These are phyloP conservation scores for Portevinia maculata DNA, from an alignment of 2,888 invertebrate genomes.

Conservation along the genomic window DNA sequence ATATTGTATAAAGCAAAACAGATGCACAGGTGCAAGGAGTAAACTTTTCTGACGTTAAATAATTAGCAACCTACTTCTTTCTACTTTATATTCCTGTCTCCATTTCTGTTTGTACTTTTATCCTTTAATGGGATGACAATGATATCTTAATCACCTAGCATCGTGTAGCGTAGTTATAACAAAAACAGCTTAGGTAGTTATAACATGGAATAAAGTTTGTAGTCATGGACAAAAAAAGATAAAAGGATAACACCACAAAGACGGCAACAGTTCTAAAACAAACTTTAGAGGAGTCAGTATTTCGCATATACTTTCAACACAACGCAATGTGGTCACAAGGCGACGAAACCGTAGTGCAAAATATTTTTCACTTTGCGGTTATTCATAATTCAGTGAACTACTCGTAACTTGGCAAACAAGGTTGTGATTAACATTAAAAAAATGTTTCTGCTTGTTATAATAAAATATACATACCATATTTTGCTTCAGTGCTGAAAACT, in stretches of 20 bases:
- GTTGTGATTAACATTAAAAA: no score
- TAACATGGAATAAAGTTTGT: background rate
- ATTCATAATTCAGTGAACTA: no score
- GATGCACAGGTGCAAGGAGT: background rate
- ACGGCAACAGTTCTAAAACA: background rate
- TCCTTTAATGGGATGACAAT: background rate
- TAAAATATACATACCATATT: no score
- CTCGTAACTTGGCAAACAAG: no score
- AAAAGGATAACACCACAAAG: background rate
- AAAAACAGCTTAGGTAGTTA: conserved; percentile 3
- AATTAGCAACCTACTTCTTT: conserved; percentile 35
- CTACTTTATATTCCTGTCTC: background rate
- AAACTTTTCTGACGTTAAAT: conserved; percentile 29
- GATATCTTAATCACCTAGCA: conserved; percentile 21
- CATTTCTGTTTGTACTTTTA: background rate
- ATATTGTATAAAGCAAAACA: background rate
- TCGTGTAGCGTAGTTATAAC: background rate
- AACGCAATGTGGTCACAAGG: no score
- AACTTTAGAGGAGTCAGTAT: background rate
- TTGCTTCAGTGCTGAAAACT: no score
- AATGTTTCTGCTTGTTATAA: no score
- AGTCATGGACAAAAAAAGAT: background rate
- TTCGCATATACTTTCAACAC: no score
- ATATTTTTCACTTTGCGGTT: no score
- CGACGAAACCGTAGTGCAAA: no score